These are phyloP conservation scores for Antigone vipio DNA, from an alignment of 2,113 vertebrate species.

Conservation along the genomic window DNA sequence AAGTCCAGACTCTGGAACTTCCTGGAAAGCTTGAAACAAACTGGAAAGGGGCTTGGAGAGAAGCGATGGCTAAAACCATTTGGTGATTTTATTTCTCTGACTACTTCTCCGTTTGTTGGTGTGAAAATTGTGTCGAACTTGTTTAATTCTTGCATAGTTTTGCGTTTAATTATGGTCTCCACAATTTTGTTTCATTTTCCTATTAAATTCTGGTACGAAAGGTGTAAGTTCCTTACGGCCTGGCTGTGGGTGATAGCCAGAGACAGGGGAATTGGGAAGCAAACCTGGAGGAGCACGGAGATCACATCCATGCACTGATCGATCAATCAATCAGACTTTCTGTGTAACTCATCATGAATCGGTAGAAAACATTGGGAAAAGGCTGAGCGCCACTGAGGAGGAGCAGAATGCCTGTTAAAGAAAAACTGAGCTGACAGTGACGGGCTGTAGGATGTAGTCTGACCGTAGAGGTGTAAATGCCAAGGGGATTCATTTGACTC, in stretches of 20 bases:
- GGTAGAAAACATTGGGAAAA: not conserved
- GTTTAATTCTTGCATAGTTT: not conserved
- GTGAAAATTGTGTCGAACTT: not conserved
- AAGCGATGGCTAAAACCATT: not conserved
- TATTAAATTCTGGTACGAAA: not conserved
- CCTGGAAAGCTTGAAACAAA: not conserved
- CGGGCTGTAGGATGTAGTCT: not conserved
- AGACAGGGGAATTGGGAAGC: not conserved
- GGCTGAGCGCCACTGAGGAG: not conserved
- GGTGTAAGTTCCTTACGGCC: not conserved
- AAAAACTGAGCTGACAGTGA: not conserved
- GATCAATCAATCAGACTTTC: not conserved
- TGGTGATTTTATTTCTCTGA: not conserved
- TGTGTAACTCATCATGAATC: not conserved
- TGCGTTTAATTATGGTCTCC: not conserved
- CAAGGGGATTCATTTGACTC: not conserved
- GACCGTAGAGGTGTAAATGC: not conserved
- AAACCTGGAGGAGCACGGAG: not conserved
- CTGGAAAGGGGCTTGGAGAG: not conserved
- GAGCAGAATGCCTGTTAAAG: not conserved
- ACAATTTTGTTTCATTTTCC: not conserved
- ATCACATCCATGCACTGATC: not conserved
- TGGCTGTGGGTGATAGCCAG: not conserved
- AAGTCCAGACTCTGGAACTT: not conserved
- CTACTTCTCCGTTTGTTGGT: not conserved